phyloP scores from a whole-genome alignment of 2,113 vertebrate genomes.

The Colaptes auratus region DNA sequence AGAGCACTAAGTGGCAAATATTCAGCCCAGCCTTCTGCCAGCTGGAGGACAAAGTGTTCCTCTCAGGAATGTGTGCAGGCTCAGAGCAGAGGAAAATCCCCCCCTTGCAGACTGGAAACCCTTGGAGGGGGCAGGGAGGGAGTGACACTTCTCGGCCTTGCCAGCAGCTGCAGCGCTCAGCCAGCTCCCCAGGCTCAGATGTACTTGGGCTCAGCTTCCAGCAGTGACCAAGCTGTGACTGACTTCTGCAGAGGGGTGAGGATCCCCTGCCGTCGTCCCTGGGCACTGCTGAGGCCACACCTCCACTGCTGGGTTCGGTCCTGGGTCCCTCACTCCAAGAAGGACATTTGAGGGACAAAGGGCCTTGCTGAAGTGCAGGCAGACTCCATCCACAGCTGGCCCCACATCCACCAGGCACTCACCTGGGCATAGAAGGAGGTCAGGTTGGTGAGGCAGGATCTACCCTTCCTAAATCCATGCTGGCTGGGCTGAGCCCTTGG shows the following conservation, averaged over 20 bases:
- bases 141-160: slow-evolving; percentile 48
- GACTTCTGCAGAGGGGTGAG: not conserved
- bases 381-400: too few relatives aligned
- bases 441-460: too few relatives aligned
- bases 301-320: too few relatives aligned
- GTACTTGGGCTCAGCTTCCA: not conserved
- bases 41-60: slow-evolving; percentile 71
- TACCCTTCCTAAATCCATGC: too few relatives aligned
- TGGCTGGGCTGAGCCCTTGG: too few relatives aligned
- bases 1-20: slow-evolving; percentile 67
- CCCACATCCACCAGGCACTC: too few relatives aligned
- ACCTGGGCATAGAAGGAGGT: too few relatives aligned
- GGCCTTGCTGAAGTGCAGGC: too few relatives aligned
- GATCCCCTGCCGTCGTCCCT: not conserved
- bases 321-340: too few relatives aligned
- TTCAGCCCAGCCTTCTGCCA: slow-evolving; percentile 66
- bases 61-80: slow-evolving; percentile 68
- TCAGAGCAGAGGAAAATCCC: slow-evolving; percentile 68
- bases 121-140: slow-evolving; percentile 32
- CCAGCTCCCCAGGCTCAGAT: not conserved
- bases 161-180: slow-evolving; percentile 26
- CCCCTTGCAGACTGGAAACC: slow-evolving; percentile 46
- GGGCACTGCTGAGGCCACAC: not conserved
- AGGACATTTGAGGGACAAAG: too few relatives aligned
- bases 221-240: not conserved